Evolutionary conservation across 1,140 invertebrate genomes (phyloP).

Genomic region (Drosophila nannoptera): DNA sequence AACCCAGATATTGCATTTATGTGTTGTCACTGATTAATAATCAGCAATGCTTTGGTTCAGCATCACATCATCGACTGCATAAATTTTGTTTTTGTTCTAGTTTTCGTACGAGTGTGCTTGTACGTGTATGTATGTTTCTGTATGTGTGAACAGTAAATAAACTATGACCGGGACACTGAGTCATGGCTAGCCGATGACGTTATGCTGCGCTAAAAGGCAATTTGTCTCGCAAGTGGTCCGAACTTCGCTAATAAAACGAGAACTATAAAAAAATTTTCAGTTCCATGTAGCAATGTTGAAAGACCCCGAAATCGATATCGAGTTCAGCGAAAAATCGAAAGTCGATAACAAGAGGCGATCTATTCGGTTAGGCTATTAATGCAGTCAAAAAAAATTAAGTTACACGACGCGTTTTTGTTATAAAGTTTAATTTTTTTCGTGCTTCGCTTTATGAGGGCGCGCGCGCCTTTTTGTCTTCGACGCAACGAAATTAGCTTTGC

Average conservation of each 20-base stretch:
- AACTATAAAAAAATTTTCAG: conserved; percentile 16
- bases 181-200: conserved; percentile 46
- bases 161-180: conserved; percentile 44
- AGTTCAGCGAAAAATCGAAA: conserved; percentile 20
- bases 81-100: conserved; percentile 39
- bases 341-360: conserved; percentile 7
- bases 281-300: no score
- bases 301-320: conserved; percentile 12
- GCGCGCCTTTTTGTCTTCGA: conserved; percentile 40
- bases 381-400: conserved; percentile 22
- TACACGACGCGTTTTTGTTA: conserved; percentile 15
- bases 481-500: conserved; percentile 44
- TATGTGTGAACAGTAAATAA: conserved; percentile 46
- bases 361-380: no score
- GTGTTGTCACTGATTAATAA: conserved; percentile 30
- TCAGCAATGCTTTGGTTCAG: conserved; percentile 10
- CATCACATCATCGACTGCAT: conserved; percentile 37
- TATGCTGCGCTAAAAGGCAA: conserved; percentile 49
- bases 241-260: conserved; percentile 39
- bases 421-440: neutral
- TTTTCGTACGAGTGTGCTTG: conserved; percentile 16
- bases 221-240: conserved; percentile 41
- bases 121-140: conserved; percentile 10
- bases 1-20: conserved; percentile 9
- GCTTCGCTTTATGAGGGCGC: conserved; percentile 17